A percentile compares a stretch with the other conserved stretches of the same genome.
phyloP scores from a whole-genome alignment of 92 coral and sea anemone genomes.

The Metridium senile region DNA sequence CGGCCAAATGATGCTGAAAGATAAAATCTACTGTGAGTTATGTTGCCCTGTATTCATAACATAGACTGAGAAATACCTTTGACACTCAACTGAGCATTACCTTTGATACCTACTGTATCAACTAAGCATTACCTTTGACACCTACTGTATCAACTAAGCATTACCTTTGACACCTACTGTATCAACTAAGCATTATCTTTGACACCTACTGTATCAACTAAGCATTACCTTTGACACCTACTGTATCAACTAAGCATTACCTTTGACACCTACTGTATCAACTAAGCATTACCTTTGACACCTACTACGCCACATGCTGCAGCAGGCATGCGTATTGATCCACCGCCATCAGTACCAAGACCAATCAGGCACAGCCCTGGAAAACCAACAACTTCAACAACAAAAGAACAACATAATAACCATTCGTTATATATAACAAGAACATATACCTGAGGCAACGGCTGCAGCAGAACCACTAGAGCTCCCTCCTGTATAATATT shows the following conservation, averaged over 20 bases:
- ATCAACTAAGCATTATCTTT: no score
- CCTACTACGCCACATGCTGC: constrained; percentile 94
- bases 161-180: not conserved
- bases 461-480: constrained; percentile 96
- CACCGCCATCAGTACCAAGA: constrained; percentile 92
- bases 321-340: constrained; percentile 92
- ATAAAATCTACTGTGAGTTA: not conserved
- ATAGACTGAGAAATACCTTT: no score
- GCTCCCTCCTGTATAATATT: constrained; percentile 90
- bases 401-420: not conserved
- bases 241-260: no score
- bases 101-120: no score
- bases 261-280: no score
- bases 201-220: not conserved
- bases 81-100: not conserved
- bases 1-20: constrained; percentile 85
- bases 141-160: not conserved
- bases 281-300: constrained; percentile 94
- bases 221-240: not conserved
- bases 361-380: constrained; percentile 87
- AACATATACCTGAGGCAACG: constrained; percentile 83
- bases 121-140: no score
- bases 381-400: not conserved
- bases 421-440: not conserved
- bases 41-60: no score